Base-by-base conservation (phyloP, 1,140 invertebrate genomes). In the Polypedilum pembai region DNA sequence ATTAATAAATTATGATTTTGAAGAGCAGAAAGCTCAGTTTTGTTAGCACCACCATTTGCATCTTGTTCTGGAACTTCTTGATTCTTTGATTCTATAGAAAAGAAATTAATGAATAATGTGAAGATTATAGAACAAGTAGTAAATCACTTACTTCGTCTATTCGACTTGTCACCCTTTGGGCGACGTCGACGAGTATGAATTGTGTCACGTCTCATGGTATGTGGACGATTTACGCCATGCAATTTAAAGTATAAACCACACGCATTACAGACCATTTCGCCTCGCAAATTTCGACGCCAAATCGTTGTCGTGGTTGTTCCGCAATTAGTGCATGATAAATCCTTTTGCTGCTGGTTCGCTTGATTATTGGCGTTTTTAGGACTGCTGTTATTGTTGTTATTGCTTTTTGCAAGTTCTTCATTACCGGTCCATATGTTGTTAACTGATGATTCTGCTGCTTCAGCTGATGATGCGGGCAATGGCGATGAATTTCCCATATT, bases 201-300 rank as follows among this genome's bases (percentile, higher is more conserved):
- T 8, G 94, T 96, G 80, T 98, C 96, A 79, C 97, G 93, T 78
- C 95, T 88, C 95, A 98, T 98, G 33, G 95, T 93, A 76, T 94
- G 87, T 7, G 96, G 96, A 75, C 94, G 85, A 82, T 92, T 92
- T 75, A 96, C 90, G 75, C 92, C 91, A 83, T 98, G 95, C 75
- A 97, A 85, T 84, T 96, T 96, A 83, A 90, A 96, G 83, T 97
- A 97, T 12, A 97, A 86, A 0, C 94, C 94, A 81, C 94, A 97
- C 21, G 94, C 94, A 83, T 97, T 97, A 83, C 94, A 97, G 18
- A 96, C 94, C 87, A 95, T 94, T 84, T 96, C 94, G 45, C 86
- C 94, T 78, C 91, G 88, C 77, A 91, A 88, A 82, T 95, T 94
- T 77, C 94, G 86, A 79, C 94, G 86, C 94, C 94, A 96, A 74